A percentile compares a stretch with the other conserved stretches of the same genome.
phyloP scores from a whole-genome alignment of 2,888 invertebrate species.

The Diploptera punctata region DNA sequence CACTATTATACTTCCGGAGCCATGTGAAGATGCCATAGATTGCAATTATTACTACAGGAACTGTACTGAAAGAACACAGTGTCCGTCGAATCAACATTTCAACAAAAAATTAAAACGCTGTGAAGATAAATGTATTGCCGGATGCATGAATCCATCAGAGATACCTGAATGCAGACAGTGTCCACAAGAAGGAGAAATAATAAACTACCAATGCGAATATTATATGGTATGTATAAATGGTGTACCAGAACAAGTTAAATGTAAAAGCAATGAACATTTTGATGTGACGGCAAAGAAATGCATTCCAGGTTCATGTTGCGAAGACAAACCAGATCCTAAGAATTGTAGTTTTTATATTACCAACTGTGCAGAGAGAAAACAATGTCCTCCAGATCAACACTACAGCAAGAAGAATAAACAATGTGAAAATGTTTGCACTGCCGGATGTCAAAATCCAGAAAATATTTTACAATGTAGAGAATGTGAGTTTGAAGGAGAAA shows the following conservation, averaged over 20 bases:
- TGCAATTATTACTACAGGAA: background rate
- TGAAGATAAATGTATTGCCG: background rate
- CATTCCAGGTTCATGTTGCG: background rate
- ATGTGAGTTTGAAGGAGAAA: background rate
- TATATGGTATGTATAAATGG: background rate
- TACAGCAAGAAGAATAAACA: background rate
- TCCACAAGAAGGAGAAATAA: background rate
- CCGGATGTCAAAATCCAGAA: background rate
- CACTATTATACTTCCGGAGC: background rate
- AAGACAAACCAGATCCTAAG: background rate
- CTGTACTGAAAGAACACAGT: background rate
- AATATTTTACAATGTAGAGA: background rate
- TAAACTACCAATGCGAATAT: background rate
- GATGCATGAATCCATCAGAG: background rate
- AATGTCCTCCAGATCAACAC: background rate
- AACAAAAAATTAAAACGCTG: background rate
- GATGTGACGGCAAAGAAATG: background rate
- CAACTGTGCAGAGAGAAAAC: background rate
- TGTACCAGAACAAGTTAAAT: background rate
- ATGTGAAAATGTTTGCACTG: background rate
- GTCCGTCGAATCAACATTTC: background rate
- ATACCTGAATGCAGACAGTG: background rate
- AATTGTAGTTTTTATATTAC: background rate
- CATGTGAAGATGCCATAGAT: background rate
- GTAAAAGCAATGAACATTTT: background rate